Conservation (phyloP, 1,140 invertebrate genomes). For the Diabrotica virgifera region DNA sequence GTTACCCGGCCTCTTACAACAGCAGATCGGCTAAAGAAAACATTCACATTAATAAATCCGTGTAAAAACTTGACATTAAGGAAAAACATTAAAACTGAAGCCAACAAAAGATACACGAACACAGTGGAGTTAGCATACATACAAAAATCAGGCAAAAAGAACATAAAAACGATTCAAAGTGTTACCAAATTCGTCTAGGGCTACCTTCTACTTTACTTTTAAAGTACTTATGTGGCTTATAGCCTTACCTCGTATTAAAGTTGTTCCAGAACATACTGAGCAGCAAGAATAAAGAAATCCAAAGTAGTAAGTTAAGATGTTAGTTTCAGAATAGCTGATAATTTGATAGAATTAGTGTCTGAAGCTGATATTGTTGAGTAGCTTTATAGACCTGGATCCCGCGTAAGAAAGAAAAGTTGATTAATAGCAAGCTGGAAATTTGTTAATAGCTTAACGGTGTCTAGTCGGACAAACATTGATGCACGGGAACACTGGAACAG, state of each 20-base stretch:
- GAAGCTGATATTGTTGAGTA: no score
- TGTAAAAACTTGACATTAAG: not conserved
- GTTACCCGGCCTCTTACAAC: slow-evolving; percentile 92
- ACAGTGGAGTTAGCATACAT: slow-evolving; percentile 36
- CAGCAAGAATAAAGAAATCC: slow-evolving; percentile 59
- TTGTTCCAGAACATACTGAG: slow-evolving; percentile 96
- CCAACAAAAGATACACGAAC: slow-evolving; percentile 38
- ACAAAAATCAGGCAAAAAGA: slow-evolving; percentile 19
- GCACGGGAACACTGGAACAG: no score
- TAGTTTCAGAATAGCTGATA: not conserved
- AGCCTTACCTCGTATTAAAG: slow-evolving; percentile 95
- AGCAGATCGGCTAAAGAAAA: slow-evolving; percentile 80
- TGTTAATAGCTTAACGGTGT: no score
- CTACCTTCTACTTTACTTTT: slow-evolving; percentile 9
- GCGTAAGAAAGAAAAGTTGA: no score
- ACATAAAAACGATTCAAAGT: slow-evolving; percentile 7
- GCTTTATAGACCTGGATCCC: no score
- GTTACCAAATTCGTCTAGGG: not conserved
- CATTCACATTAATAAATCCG: not conserved
- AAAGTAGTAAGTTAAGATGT: slow-evolving; percentile 11
- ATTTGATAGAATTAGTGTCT: no score
- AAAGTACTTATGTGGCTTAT: slow-evolving; percentile 21
- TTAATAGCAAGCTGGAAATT: no score
- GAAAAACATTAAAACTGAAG: slow-evolving; percentile 29
- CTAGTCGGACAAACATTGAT: no score